phyloP scores from a whole-genome alignment of 1,140 invertebrate species.

The Aporrectodea caliginosa region DNA sequence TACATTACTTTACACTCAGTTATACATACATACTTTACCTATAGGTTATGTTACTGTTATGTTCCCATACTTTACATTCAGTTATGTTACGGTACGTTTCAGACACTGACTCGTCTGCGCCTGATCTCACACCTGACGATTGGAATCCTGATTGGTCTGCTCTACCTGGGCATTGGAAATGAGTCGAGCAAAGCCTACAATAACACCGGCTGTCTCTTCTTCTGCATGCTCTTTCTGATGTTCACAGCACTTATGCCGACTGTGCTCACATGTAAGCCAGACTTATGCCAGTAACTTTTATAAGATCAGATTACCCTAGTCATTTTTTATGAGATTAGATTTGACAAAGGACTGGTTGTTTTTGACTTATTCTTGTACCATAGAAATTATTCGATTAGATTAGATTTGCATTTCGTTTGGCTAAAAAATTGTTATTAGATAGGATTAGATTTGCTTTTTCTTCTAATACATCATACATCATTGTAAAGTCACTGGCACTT shows the following conservation, averaged over 20 bases:
- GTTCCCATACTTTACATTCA: not conserved
- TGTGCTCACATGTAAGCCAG: constrained; percentile 94
- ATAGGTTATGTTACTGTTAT: not conserved
- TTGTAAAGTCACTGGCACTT: too few species aligned
- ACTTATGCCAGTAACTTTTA: too few species aligned
- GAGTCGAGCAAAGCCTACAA: constrained; percentile 87
- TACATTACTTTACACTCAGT: not conserved
- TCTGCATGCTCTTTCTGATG: constrained; percentile 90
- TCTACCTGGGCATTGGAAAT: constrained; percentile 88
- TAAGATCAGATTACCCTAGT: too few species aligned
- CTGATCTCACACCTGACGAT: constrained; percentile 82
- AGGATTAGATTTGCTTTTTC: too few species aligned
- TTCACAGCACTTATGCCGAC: constrained; percentile 96
- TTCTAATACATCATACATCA: too few species aligned
- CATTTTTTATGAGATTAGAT: too few species aligned
- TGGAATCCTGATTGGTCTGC: constrained; percentile 80
- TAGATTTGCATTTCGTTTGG: too few species aligned
- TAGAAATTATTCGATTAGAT: too few species aligned
- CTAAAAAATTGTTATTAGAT: too few species aligned
- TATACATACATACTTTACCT: not conserved
- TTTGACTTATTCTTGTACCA: too few species aligned
- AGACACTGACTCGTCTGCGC: constrained; percentile 81
- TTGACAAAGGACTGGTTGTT: too few species aligned
- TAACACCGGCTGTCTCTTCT: constrained; percentile 90
- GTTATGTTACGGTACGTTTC: constrained; percentile 45